A percentile compares a stretch with the other conserved stretches of the same genome.
Evolutionary conservation across 2,113 vertebrate species (phyloP).

Genomic region (Cettia cetti): DNA sequence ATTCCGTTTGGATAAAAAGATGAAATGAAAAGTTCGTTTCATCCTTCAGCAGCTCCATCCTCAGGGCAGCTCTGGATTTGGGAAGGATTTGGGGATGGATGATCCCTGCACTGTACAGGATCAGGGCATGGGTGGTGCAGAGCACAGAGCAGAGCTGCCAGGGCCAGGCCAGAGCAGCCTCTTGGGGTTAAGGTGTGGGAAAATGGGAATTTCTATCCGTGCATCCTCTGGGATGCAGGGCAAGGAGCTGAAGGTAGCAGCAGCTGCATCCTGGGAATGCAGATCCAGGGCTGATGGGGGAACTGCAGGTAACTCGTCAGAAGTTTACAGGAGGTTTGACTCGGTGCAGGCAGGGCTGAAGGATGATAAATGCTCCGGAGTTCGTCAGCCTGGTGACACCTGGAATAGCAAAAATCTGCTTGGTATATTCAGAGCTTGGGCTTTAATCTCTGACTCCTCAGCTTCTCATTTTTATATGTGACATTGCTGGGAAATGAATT

Average conservation of each 20-base stretch:
- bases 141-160: background rate
- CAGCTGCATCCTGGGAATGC: too few species aligned
- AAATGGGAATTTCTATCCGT: background rate
- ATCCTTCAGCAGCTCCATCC: background rate
- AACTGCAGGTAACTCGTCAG: background rate
- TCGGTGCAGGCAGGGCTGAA: fast-evolving
- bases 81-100: background rate
- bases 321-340: background rate
- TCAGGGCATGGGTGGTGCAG: fast-evolving
- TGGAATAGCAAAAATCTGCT: background rate
- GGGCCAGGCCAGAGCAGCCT: background rate
- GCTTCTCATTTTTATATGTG: background rate
- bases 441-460: background rate
- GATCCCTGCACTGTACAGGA: background rate
- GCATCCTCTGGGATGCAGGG: background rate
- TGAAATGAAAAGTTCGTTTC: background rate
- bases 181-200: fast-evolving
- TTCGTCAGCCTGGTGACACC: background rate
- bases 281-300: background rate
- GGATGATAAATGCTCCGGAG: background rate
- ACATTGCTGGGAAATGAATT: background rate
- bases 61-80: background rate
- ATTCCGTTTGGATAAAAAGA: background rate
- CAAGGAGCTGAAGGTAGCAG: background rate
- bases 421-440: background rate